Conservation (phyloP, 2,113 vertebrate species). For the Ginglymostoma cirratum region DNA sequence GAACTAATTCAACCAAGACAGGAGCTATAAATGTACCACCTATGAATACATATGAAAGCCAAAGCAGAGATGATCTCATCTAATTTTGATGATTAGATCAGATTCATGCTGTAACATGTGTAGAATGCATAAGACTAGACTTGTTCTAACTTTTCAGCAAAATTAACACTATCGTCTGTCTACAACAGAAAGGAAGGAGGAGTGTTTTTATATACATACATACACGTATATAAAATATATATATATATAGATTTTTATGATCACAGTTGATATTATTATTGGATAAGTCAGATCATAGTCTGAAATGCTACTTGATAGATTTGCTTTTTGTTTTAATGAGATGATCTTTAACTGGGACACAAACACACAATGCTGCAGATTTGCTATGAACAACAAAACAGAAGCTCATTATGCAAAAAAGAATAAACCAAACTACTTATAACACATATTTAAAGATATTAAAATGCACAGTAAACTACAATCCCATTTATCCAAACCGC, state of each 20-base stretch:
- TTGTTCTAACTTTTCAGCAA: constrained; percentile 33
- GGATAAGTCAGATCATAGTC: too few species aligned
- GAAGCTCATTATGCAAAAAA: too few species aligned
- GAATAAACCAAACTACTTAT: too few species aligned
- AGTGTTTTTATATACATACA: neutral
- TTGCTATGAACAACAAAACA: too few species aligned
- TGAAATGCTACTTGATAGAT: too few species aligned
- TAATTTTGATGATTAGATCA: constrained; percentile 40
- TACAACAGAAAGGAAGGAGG: neutral
- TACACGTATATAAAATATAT: neutral
- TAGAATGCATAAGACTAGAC: constrained; percentile 39
- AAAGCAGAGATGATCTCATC: constrained; percentile 44
- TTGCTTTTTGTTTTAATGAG: too few species aligned
- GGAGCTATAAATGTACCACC: constrained; percentile 10
- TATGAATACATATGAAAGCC: constrained; percentile 45
- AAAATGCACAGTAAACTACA: too few species aligned
- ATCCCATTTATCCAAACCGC: too few species aligned
- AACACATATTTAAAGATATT: too few species aligned
- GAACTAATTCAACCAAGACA: neutral
- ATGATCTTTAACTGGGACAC: too few species aligned
- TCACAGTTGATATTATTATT: too few species aligned
- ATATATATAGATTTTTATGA: neutral
- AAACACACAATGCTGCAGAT: too few species aligned
- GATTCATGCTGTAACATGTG: constrained; percentile 46
- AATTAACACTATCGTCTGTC: constrained; percentile 16